Evolutionary conservation across 92 coral and sea anemone genomes (phyloP).

Genomic region (Heliopora coerulea): DNA sequence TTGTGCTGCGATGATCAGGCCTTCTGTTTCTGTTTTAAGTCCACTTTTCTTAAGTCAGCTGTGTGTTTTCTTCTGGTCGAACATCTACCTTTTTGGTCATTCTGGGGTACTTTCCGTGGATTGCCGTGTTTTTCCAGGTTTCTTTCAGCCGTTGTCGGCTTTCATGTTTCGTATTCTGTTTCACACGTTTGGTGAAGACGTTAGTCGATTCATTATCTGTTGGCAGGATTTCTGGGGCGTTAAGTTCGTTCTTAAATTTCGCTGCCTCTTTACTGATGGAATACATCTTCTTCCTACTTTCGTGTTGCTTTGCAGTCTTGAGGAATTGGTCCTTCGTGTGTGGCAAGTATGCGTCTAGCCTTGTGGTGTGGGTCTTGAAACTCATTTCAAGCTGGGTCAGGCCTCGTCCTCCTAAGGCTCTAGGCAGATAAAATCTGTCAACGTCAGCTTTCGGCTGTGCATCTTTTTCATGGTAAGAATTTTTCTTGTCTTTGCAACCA

Average conservation of each 20-base stretch:
- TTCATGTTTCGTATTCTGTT: neutral
- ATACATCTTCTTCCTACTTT: conserved; percentile 11
- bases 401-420: conserved; percentile 14
- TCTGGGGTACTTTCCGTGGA: conserved; percentile 34
- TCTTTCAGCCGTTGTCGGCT: conserved; percentile 3
- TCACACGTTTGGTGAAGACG: conserved; percentile 15
- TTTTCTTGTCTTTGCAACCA: conserved; percentile 26
- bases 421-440: neutral
- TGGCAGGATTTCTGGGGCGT: neutral
- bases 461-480: conserved; percentile 22
- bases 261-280: conserved; percentile 37
- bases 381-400: conserved; percentile 31
- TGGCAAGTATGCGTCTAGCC: conserved; percentile 22
- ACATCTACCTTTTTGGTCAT: conserved; percentile 25
- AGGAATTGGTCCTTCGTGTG: conserved; percentile 16
- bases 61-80: conserved; percentile 11
- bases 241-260: conserved; percentile 1
- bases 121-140: conserved; percentile 9
- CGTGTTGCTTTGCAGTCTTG: conserved; percentile 24
- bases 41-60: conserved; percentile 7
- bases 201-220: neutral
- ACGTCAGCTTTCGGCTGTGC: conserved; percentile 39
- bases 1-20: conserved; percentile 33
- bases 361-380: conserved; percentile 26
- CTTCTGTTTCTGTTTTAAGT: conserved; percentile 29